Conservation (phyloP, 2,797 vertebrate species). For the Alcedo quadribrachys region DNA sequence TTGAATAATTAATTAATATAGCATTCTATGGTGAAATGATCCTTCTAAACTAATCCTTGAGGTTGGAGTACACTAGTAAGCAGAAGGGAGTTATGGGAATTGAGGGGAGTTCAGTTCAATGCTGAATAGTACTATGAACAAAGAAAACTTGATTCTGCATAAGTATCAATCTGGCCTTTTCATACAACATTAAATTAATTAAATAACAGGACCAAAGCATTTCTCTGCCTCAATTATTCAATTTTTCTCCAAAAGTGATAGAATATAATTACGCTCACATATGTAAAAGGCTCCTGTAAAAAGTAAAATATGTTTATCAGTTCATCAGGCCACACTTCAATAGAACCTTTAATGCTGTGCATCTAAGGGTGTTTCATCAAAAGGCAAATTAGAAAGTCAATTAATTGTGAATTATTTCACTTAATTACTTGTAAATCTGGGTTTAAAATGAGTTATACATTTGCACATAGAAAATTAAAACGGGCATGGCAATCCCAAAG, state of each 20-base stretch:
- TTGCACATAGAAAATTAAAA: not conserved
- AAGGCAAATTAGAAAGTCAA: conserved; percentile 51
- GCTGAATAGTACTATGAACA: not conserved
- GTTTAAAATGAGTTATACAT: conserved; percentile 31
- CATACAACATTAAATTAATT: conserved; percentile 18
- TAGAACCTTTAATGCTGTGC: conserved; percentile 1
- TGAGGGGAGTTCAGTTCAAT: not conserved
- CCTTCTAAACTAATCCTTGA: not conserved
- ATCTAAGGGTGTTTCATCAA: conserved; percentile 22
- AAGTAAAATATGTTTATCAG: conserved; percentile 27
- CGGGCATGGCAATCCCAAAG: not conserved
- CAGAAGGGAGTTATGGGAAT: not conserved
- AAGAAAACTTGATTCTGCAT: not conserved
- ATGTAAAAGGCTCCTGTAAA: conserved; percentile 6
- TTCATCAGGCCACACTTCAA: conserved; percentile 22
- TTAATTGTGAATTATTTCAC: conserved; percentile 58
- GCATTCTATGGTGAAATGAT: not conserved
- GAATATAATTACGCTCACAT: conserved; percentile 2
- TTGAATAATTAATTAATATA: not conserved
- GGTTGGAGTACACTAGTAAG: not conserved
- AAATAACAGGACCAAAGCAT: conserved; percentile 16
- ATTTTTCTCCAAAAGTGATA: not conserved
- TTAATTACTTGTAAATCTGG: conserved; percentile 14
- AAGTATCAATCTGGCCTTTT: conserved; percentile 6
- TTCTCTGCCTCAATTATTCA: not conserved